Evolutionary conservation across 2,113 vertebrate species (phyloP), one percentile per base, ranked within the genome.

Genomic region (Eubucco bourcierii): DNA sequence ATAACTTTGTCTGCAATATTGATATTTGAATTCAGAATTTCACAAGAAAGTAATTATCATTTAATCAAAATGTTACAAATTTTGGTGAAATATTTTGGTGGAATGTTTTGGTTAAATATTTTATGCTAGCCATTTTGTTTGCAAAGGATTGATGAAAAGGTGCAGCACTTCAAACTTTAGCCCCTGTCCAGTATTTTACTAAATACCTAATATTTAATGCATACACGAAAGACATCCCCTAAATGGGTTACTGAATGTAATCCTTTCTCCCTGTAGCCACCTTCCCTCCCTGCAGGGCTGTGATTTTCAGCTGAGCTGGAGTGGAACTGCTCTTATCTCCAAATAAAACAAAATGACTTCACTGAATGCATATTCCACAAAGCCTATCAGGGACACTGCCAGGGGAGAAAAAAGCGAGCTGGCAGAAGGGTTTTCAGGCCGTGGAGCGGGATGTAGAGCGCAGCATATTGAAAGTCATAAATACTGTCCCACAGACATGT

Each of bases 401-500:
- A n/a, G 79, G 80, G 58, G 28, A 59, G 41, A 89, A 91, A 78
- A 55, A 83, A 63, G 66, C 31, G 59, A 10, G 63, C 10, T 16
- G 15, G 1, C 84, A 46, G 44, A 16, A 17, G 95, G 94, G 86
- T 94, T 96, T 52, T 37, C 61, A 39, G 82, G 21, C 68, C 87
- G 65, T 56, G 47, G 83, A 17, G 85, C 95, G 60, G 94, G 61
- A 15, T 46, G 53, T 2, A 81, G 79, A 94, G 94, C 79, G 66
- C 71, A 21, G 91, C 93, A 7, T 21, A 28, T 2, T 24, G 83
- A 23, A 80, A 95, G 73, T 94, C 89, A 29, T 66, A 64, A 93
- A 88, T 66, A 60, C 61, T 8, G 94, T 97, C 97, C 97, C 95
- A 14, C 83, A 34, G 96, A 90, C 94, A 23, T 10, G 67, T 55